Base-by-base conservation (phyloP, 2,113 vertebrate genomes). In the Thamnaconus septentrionalis region DNA sequence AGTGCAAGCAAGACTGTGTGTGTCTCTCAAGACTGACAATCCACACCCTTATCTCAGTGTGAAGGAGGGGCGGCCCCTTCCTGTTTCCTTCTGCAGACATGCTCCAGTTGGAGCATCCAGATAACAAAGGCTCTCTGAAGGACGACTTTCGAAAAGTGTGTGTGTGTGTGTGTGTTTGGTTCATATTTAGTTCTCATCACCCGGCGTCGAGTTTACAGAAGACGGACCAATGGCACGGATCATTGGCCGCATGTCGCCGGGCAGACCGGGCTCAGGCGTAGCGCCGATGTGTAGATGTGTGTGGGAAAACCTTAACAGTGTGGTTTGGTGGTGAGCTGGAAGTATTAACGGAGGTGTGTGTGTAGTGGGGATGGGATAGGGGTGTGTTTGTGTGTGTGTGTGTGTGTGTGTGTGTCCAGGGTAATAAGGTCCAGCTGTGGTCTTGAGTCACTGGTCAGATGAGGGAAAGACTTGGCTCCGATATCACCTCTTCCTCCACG, bases 361-460 rank as follows among this genome's bases (percentile, higher is more conserved):
- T 75, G 48, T 60, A 72, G 66, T 80, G 61, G 72, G 64, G 41
- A 41, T 66, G 49, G 53, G 59, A 31, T 73, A 56, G 55, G 54
- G 18, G 48, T 0, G 49, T 10, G 49, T 4, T 2, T 10, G 50
- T 11, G 50, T 3, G 18, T 59, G 54, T 55, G 57, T 56, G 47
- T 55, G 44, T 66, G 41, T 64, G 57, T 71, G 64, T 62, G 41
- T 72, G 61, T 46, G 41, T 73, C 40, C 43, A 59, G 56, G 48
- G 42, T 91, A 91, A 92, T 90, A 53, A 10, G 71, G 68, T 76
- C 86, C 90, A 91, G 90, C 86, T 92, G 91, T 88, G 85, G 82
- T 90, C 82, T 89, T 82, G 81, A 88, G 86, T 87, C 87, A 75
- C 69, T 75, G 82, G 89, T 89, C 86, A 90, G 79, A 90, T 67